Evolutionary conservation across 2,113 vertebrate genomes (phyloP).

Genomic region (Dicrurus megarhynchus): DNA sequence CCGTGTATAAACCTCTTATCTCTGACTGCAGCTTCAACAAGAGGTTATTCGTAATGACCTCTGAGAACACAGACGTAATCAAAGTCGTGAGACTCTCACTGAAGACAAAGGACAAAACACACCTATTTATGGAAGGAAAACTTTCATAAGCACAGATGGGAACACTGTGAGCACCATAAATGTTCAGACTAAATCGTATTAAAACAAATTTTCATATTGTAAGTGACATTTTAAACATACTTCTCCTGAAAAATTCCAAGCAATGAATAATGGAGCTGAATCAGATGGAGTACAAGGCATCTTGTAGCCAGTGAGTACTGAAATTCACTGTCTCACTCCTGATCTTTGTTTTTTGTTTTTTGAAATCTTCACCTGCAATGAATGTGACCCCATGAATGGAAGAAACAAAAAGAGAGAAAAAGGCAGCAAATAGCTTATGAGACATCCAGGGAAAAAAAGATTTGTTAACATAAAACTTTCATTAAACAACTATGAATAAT

Average conservation of each 20-base stretch:
- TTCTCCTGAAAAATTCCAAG: neutral
- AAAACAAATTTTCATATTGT: conserved; percentile 4
- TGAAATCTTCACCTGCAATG: neutral
- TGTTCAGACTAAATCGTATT: neutral
- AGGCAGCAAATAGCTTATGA: neutral
- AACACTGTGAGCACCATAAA: neutral
- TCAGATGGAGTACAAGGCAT: neutral
- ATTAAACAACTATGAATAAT: conserved; percentile 47
- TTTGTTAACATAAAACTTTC: conserved; percentile 46
- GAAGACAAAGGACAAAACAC: neutral
- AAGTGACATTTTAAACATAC: conserved; percentile 10
- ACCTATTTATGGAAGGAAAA: conserved; percentile 22
- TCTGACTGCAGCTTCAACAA: neutral
- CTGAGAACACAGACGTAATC: neutral
- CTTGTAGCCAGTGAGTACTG: neutral
- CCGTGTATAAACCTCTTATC: neutral
- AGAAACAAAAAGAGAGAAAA: neutral
- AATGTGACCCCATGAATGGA: neutral
- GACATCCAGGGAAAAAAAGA: neutral
- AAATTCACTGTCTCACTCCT: neutral
- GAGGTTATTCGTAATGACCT: conserved; percentile 14
- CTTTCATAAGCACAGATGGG: neutral
- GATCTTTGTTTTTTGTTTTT: neutral
- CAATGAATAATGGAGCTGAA: conserved; percentile 17
- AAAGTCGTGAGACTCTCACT: neutral